These are phyloP conservation scores for Osedax fenrisi DNA, from an alignment of 2,888 invertebrate species.

Conservation along the genomic window DNA sequence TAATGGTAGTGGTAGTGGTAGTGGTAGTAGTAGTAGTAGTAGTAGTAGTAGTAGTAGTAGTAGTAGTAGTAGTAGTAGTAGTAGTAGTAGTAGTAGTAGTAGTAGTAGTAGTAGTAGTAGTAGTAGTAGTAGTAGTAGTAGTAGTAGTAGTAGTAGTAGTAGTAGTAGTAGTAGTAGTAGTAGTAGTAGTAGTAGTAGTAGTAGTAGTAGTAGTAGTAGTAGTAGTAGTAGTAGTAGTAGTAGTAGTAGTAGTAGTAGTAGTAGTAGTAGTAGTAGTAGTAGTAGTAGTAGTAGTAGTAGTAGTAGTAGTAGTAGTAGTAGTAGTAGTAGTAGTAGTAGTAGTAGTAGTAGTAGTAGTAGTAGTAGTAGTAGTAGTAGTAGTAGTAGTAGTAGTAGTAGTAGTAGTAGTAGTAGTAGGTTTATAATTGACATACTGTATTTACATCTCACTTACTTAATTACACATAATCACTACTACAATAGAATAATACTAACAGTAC, in stretches of 20 bases:
- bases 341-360: constrained; percentile 16
- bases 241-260: constrained; percentile 15
- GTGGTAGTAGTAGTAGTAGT: too few relatives aligned
- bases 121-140: constrained; percentile 18
- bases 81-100: constrained; percentile 17
- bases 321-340: constrained; percentile 15
- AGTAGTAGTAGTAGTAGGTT: background rate
- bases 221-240: constrained; percentile 14
- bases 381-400: constrained; percentile 15
- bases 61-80: too few relatives aligned
- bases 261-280: constrained; percentile 11
- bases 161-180: constrained; percentile 14
- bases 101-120: constrained; percentile 16
- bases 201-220: constrained; percentile 17
- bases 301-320: constrained; percentile 15
- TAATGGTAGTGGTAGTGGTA: too few relatives aligned
- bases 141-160: constrained; percentile 17
- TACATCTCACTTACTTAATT: too few relatives aligned
- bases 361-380: constrained; percentile 18
- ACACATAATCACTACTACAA: too few relatives aligned
- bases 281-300: constrained; percentile 15
- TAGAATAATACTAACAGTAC: too few relatives aligned
- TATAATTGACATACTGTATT: too few relatives aligned
- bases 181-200: constrained; percentile 14
- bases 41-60: too few relatives aligned